A percentile compares a stretch with the other conserved stretches of the same genome.
Conservation (phyloP, 1,140 invertebrate genomes). For the Aphidius ervi region DNA sequence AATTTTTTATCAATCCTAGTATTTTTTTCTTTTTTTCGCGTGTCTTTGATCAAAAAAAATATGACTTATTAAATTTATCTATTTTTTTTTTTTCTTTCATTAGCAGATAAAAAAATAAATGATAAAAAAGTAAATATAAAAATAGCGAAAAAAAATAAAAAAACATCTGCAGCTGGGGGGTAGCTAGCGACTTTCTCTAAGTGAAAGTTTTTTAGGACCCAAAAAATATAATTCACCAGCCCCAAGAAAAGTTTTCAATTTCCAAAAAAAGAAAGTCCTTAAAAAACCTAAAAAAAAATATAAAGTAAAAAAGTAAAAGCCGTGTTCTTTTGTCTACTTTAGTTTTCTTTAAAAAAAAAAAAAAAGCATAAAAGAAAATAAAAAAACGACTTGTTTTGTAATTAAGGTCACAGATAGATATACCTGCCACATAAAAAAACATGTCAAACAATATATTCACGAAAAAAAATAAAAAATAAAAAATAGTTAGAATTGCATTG, state of each 20-base stretch:
- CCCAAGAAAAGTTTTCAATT: neutral
- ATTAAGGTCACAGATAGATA: conserved; percentile 7
- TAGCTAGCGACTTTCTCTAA: neutral
- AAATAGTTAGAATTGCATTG: neutral
- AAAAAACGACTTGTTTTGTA: conserved; percentile 18
- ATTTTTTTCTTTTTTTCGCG: no score
- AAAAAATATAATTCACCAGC: neutral
- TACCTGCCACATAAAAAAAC: no score
- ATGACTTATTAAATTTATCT: no score
- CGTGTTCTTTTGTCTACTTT: conserved; percentile 20
- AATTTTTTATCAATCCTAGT: no score
- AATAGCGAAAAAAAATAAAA: conserved; percentile 17
- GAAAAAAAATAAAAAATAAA: conserved; percentile 17
- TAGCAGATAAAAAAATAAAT: no score
- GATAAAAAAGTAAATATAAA: no score
- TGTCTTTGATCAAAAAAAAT: no score
- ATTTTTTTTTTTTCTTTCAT: no score
- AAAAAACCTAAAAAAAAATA: conserved; percentile 14
- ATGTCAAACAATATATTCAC: no score
- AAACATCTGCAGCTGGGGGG: neutral
- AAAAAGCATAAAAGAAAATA: conserved; percentile 10
- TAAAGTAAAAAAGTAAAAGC: conserved; percentile 23
- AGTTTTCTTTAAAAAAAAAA: conserved; percentile 17
- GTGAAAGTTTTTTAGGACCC: conserved; percentile 3
- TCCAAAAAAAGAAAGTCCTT: conserved; percentile 17